phyloP scores from a whole-genome alignment of 30 jellyfish, hydroid and myxozoan genomes.

The Chrysaora quinquecirrha region DNA sequence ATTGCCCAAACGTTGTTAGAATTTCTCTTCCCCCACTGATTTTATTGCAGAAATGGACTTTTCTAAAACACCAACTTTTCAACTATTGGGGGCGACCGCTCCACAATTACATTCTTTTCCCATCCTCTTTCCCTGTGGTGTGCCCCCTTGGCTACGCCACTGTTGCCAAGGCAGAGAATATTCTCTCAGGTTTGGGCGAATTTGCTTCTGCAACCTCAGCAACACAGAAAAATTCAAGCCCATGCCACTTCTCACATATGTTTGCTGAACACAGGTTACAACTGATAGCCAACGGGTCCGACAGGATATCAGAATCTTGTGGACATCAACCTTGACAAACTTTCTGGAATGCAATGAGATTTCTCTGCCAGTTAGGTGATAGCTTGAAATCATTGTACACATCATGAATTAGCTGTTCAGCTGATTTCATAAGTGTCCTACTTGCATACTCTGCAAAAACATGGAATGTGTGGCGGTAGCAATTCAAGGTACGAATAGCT shows the following conservation, averaged over 20 bases:
- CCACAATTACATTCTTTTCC: background rate
- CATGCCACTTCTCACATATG: constrained; percentile 21
- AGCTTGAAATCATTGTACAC: constrained; percentile 2
- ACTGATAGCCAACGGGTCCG: constrained; percentile 65
- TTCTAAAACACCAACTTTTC: too few relatives aligned
- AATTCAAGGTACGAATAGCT: too few relatives aligned
- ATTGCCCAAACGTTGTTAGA: too few relatives aligned
- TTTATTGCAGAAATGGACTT: too few relatives aligned
- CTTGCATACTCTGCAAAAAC: too few relatives aligned
- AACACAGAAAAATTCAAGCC: constrained; percentile 9
- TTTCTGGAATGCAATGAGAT: constrained; percentile 11
- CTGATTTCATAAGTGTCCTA: too few relatives aligned
- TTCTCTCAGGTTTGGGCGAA: constrained; percentile 14
- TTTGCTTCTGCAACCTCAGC: constrained; percentile 21
- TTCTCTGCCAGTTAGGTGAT: constrained; percentile 3
- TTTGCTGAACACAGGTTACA: background rate
- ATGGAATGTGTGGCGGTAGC: too few relatives aligned
- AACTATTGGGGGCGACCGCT: too few relatives aligned
- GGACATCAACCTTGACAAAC: constrained; percentile 46
- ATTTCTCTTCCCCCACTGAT: too few relatives aligned
- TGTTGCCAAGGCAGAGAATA: constrained; percentile 9
- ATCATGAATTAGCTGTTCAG: constrained; percentile 16
- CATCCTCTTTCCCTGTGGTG: background rate
- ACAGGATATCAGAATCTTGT: constrained; percentile 51
- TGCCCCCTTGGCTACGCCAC: background rate